Evolutionary conservation across 2,797 vertebrate genomes (phyloP).

Genomic region (Lagocephalus sceleratus): DNA sequence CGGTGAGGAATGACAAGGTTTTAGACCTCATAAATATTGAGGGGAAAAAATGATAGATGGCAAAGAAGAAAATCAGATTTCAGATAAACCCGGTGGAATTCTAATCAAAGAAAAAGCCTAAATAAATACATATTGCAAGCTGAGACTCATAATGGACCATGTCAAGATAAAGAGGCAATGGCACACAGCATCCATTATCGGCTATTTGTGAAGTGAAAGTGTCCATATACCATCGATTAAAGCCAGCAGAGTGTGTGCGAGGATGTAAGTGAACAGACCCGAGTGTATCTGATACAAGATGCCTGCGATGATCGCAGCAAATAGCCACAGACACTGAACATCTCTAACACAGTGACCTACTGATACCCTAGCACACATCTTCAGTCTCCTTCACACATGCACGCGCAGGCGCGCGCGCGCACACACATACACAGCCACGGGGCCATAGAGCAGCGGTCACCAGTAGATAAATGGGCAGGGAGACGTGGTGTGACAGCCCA

Average conservation of each 20-base stretch:
- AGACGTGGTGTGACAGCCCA: constrained; percentile 52
- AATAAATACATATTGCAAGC: too few species aligned
- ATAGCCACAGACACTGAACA: constrained; percentile 22
- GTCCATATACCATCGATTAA: constrained; percentile 3
- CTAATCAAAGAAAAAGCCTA: too few species aligned
- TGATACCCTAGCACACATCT: constrained; percentile 43
- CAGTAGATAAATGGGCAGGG: constrained; percentile 56
- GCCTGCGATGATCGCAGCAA: constrained; percentile 9
- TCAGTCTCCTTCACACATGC: neutral
- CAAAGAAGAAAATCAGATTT: too few species aligned
- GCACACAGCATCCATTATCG: too few species aligned
- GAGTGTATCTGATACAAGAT: neutral
- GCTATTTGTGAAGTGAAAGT: constrained; percentile 2
- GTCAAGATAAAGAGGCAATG: too few species aligned
- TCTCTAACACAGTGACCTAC: constrained; percentile 49
- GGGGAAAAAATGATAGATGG: too few species aligned
- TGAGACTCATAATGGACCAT: too few species aligned
- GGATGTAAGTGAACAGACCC: neutral
- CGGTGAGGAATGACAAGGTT: too few species aligned
- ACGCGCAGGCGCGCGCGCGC: constrained; percentile 24
- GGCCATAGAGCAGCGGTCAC: constrained; percentile 32
- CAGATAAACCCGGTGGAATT: too few species aligned
- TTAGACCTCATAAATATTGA: too few species aligned
- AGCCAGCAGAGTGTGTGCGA: neutral
- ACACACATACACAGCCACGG: constrained; percentile 19